phyloP scores from a whole-genome alignment of 2,888 invertebrate species.

The Sarcophaga rosellei region DNA sequence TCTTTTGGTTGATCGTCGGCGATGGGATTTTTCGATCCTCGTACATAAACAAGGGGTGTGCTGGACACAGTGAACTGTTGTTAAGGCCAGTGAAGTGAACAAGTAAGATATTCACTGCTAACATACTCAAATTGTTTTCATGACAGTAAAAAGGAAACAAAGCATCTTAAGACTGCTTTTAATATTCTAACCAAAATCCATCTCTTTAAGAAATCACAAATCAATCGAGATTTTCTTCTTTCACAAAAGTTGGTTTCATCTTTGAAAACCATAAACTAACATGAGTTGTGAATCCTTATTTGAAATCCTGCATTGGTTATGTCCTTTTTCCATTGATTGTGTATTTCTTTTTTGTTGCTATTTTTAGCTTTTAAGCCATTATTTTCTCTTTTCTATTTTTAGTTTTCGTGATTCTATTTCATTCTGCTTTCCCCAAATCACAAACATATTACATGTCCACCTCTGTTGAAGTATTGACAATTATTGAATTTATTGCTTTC shows the following conservation, averaged over 20 bases:
- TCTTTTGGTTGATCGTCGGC: too few species aligned
- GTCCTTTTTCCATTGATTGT: too few species aligned
- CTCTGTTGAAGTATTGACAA: slow-evolving; percentile 42
- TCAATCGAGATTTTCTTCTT: not conserved
- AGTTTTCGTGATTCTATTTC: not conserved
- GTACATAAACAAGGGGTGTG: too few species aligned
- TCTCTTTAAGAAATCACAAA: not conserved
- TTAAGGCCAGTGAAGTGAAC: too few species aligned
- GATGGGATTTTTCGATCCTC: too few species aligned
- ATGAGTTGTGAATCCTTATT: slow-evolving; percentile 1
- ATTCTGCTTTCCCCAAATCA: not conserved
- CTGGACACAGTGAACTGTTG: too few species aligned
- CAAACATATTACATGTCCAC: slow-evolving; percentile 44
- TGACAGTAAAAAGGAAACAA: too few species aligned
- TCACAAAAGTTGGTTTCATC: not conserved
- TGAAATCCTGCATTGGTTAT: not conserved
- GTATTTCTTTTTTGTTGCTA: not conserved
- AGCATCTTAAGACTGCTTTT: too few species aligned
- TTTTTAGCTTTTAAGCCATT: slow-evolving; percentile 8
- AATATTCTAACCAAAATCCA: not conserved
- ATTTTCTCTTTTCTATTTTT: not conserved
- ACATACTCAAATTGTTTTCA: too few species aligned
- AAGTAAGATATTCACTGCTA: too few species aligned
- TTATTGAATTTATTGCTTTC: slow-evolving; percentile 54
- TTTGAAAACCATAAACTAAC: slow-evolving; percentile 10